Evolutionary conservation across 1,140 invertebrate genomes (phyloP), one percentile per base, ranked within the genome.

Genomic region (Dendrolimus kikuchii): DNA sequence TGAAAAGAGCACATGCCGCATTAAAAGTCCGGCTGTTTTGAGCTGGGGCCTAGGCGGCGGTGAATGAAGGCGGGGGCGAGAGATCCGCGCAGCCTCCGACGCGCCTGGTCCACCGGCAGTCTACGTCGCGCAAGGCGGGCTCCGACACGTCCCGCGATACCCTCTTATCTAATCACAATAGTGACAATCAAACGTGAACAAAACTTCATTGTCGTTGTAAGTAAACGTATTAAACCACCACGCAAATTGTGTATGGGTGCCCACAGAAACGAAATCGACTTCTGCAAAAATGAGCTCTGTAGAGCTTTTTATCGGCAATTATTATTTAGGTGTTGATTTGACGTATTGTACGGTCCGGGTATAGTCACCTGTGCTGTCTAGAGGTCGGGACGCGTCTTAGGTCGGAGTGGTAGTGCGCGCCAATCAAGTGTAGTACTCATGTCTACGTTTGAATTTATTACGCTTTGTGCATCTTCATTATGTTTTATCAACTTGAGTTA

Each of bases 51-150:
- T 76, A 71, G 76, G 78, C 74, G 71, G 78, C 68, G 68, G 73
- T 82, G 79, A 82, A 81, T 81, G 81, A 79, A 81, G 77, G 81
- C 73, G 79, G 79, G 77, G 79, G 71, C 59, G 76, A 63, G 56
- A 52, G 66, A 57, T 62, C 62, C 72, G 79, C 79, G 81, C 79
- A 80, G 79, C 74, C 77, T 81, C 77, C 73, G 77, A 70, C 52
- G 71, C 66, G 64, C 71, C 73, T 64, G 64, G 67, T 61, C 60
- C 54, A 62, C 64, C 57, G 72, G 64, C 78, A 85, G 81, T 85
- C 67, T 59, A 68, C 77, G 66, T 66, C 77, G 81, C 77, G 79
- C 51, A 60, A 59, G 74, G 74, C 74, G 71, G 63, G 60, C 55
- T 55, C 53, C 44, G 61, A 54, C 72, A 82, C 81, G 81, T 63